Percentiles rank a stretch among this genome's conserved stretches.
phyloP scores from a whole-genome alignment of 2,888 invertebrate genomes.

The Ophraella communa region DNA sequence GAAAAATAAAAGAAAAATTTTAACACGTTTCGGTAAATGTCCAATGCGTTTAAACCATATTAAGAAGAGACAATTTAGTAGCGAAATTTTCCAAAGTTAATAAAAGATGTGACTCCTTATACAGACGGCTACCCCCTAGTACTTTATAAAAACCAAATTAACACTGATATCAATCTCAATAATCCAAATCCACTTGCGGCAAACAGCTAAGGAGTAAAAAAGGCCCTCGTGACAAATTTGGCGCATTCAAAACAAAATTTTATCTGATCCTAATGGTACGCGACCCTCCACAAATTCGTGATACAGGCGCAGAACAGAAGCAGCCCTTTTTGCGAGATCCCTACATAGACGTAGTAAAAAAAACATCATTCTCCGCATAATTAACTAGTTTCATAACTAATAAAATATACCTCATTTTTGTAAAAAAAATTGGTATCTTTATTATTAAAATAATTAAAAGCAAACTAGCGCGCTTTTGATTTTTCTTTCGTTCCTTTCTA shows the following conservation, averaged over 20 bases:
- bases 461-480: background rate
- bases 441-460: too few species aligned
- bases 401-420: too few species aligned
- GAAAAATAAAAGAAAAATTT: too few species aligned
- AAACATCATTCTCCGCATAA: background rate
- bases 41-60: too few species aligned
- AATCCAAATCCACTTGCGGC: slow-evolving; percentile 18
- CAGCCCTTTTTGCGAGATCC: slow-evolving; percentile 4
- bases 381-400: too few species aligned
- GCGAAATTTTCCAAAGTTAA: background rate
- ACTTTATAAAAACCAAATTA: slow-evolving; percentile 2
- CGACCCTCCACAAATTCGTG: slow-evolving; percentile 12
- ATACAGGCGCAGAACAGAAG: slow-evolving; percentile 14
- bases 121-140: background rate
- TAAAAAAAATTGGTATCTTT: background rate
- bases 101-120: too few species aligned
- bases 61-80: too few species aligned
- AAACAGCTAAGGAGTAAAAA: slow-evolving; percentile 17
- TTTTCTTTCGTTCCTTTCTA: slow-evolving; percentile 3
- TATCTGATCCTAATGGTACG: slow-evolving; percentile 16
- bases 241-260: slow-evolving; percentile 24
- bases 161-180: slow-evolving; percentile 15
- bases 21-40: too few species aligned
- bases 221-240: slow-evolving; percentile 30
- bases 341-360: background rate